Base-by-base conservation (phyloP, 2,888 invertebrate species). In the Apodemia hepburni region DNA sequence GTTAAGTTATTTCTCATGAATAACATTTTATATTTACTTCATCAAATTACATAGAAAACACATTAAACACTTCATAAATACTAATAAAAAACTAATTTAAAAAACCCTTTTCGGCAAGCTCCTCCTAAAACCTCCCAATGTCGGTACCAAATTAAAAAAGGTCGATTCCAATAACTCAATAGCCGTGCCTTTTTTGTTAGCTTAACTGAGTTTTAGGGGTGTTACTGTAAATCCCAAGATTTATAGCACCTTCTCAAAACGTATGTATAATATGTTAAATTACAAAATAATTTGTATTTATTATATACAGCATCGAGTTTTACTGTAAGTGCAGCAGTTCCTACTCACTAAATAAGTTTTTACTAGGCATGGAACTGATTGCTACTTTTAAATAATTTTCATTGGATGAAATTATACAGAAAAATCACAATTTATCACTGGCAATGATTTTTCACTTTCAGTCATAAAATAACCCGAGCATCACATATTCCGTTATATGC, bases 81-180 rank as follows among this genome's bases (percentile, higher is more conserved):
- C 17, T 17, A 17, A 47, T 17, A 47, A 57, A 27, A 57, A 57
- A n/a, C 7, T 8, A 54, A 57, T 57, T 29, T 29, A 6, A 7
- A 27, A 57, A 29, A 29, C 18, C n/a, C 7, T 54, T 27, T 2
- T 8, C 15, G 7, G 15, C 4, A n/a, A 15, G 9, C 7, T 29
- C 7, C 7, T 27, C 27, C 54, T 18, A n/a, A 54, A 15, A 54
- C 12, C 51, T 15, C 27, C 51, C 27, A 27, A 54, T 29, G 29
- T 15, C 3, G 15, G 27, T 57, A 7, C 45, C 7, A 29, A 57
- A 57, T 57, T 57, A 57, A 57, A 57, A 57, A 57, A 57, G 54
- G 54, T 29, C 54, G n/a, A 15, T 27, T 27, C 54, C n/a, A 57
- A 57, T 57, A 57, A 57, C 54, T 57, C 29, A 6, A 54, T 54